Evolutionary conservation across 2,113 vertebrate species (phyloP), one percentile per base, ranked within the genome.

Genomic region (Leuciscus idus): DNA sequence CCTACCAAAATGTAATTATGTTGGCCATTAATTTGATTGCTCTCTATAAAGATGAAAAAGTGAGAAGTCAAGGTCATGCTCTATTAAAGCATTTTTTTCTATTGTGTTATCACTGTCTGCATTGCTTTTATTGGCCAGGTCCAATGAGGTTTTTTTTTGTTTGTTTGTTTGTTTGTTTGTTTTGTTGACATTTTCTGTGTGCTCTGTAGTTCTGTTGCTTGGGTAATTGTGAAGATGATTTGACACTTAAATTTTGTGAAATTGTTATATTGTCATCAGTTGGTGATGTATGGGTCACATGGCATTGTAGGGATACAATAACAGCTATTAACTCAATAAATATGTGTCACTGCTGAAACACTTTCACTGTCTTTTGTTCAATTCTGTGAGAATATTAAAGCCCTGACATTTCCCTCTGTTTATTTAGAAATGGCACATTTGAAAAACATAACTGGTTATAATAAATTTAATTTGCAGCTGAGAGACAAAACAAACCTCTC

Each of bases 241-340:
- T 62, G 57, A 80, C 33, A 26, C 78, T 46, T 39, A 43, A 0
- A 39, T 62, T 76, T 77, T 83, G 39, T 48, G 4, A 10, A 83
- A 68, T 80, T 50, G 46, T 82, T 43, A 83, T 43, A 21, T 61
- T 85, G 26, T 61, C 59, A 82, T 52, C 19, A 61, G 68, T 62
- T 62, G 33, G 33, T 39, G 33, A 9, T 43, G 55, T 36, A 19
- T n/a, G 21, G 55, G 50, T 55, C 50, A 55, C 75, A n/a, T 26
- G 1, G 12, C 21, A 80, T 74, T n/a, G 6, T 15, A 74, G 33
- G 6, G 77, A 43, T 80, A 80, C 43, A 73, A 83, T 86, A 78
- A 78, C 30, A 68, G 23, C 30, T 62, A 72, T 64, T 61, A 77
- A 52, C 50, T 83, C 43, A 82, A 64, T 61, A 83, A 87, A 83